Percentiles rank a stretch among this genome's conserved stretches.
phyloP scores from a whole-genome alignment of 2,113 vertebrate species.

The Sylvilagus bachmani region DNA sequence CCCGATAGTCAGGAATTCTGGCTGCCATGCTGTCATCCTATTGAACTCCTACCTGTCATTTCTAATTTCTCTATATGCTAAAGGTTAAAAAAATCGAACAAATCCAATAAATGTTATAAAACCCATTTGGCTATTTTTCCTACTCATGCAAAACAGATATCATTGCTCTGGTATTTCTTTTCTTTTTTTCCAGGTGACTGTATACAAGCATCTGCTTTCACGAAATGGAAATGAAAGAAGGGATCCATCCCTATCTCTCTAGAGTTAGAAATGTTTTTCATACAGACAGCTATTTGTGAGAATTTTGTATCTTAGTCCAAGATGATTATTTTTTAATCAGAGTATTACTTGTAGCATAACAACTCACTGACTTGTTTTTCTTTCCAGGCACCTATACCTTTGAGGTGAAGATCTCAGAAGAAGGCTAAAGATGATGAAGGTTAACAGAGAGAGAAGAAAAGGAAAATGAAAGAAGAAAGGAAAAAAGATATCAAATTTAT shows the following conservation, averaged over 20 bases:
- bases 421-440: neutral
- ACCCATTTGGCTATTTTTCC: conserved; percentile 21
- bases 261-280: conserved; percentile 44
- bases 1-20: conserved; percentile 5
- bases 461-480: neutral
- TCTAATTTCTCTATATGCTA: conserved; percentile 30
- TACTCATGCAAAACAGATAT: neutral
- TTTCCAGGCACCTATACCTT: neutral
- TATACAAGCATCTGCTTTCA: neutral
- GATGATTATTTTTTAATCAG: conserved; percentile 20
- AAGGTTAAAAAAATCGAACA: neutral
- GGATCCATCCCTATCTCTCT: neutral
- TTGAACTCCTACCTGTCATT: conserved; percentile 39
- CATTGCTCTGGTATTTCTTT: neutral
- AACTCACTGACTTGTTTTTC: conserved; percentile 16
- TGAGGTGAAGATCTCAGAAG: conserved; percentile 49
- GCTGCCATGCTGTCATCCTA: conserved; percentile 46
- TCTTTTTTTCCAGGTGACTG: neutral
- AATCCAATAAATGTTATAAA: conserved; percentile 14
- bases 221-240: neutral
- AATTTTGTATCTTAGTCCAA: conserved; percentile 31
- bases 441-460: neutral
- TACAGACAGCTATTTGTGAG: neutral
- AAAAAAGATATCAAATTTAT: neutral
- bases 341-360: neutral